Conservation (phyloP, 1,140 invertebrate species). For the Pogonus chalceus region DNA sequence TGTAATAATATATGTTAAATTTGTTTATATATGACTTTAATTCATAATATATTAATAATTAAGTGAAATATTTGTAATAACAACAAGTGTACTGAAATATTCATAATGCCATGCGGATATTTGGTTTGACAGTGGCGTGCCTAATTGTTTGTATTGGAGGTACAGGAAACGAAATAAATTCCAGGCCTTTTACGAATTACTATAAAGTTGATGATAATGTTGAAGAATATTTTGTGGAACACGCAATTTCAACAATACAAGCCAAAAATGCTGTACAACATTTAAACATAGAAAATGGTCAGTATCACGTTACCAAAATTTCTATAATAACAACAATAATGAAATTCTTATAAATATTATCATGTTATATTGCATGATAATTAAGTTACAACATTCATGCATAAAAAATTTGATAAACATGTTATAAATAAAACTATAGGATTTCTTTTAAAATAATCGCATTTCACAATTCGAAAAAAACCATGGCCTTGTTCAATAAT, state of each 20-base stretch:
- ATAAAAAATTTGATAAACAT: too few species aligned
- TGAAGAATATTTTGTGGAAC: slow-evolving; percentile 46
- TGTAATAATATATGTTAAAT: too few species aligned
- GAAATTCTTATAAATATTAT: too few species aligned
- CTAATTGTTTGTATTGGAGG: slow-evolving; percentile 33
- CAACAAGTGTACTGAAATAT: neutral
- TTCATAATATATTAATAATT: neutral
- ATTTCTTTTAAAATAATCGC: slow-evolving; percentile 2
- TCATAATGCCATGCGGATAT: slow-evolving; percentile 1
- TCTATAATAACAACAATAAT: too few species aligned
- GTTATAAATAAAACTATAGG: too few species aligned
- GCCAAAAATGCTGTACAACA: slow-evolving; percentile 35
- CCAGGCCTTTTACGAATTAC: slow-evolving; percentile 18
- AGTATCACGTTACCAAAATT: too few species aligned
- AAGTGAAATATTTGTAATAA: slow-evolving; percentile 20
- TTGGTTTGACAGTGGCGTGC: slow-evolving; percentile 29
- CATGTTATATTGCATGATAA: too few species aligned
- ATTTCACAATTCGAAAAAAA: slow-evolving; percentile 9
- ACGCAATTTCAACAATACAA: slow-evolving; percentile 40
- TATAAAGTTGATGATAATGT: slow-evolving; percentile 25
- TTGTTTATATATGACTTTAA: neutral
- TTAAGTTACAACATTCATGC: too few species aligned
- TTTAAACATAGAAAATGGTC: too few species aligned
- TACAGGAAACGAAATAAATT: slow-evolving; percentile 16
- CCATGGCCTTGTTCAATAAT: slow-evolving; percentile 10